These are phyloP conservation scores for Standfussiana lucernea DNA, from an alignment of 2,888 invertebrate genomes.

Conservation along the genomic window DNA sequence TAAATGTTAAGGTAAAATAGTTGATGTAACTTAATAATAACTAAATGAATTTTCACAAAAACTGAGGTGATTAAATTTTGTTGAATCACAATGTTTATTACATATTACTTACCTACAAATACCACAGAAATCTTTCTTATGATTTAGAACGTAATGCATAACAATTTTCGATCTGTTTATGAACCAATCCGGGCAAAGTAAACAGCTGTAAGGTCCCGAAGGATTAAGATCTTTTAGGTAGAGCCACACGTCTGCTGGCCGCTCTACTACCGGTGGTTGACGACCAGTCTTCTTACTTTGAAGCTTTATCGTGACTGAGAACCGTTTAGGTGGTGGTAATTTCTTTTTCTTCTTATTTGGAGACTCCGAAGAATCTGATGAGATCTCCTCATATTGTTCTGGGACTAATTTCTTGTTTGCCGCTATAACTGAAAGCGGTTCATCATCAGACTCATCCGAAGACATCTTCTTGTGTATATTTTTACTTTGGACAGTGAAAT, in stretches of 20 bases:
- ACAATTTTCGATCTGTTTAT: constrained; percentile 86
- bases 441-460: constrained; percentile 87
- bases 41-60: background rate
- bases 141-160: constrained; percentile 88
- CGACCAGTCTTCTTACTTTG: constrained; percentile 59
- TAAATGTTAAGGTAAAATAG: background rate
- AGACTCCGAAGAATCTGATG: constrained; percentile 45
- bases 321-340: constrained; percentile 60
- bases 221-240: constrained; percentile 88
- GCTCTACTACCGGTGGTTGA: constrained; percentile 76
- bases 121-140: constrained; percentile 88
- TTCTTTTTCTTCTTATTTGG: constrained; percentile 75
- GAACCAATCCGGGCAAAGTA: constrained; percentile 88
- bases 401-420: constrained; percentile 79
- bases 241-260: constrained; percentile 87
- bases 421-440: constrained; percentile 84
- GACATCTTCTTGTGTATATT: constrained; percentile 57
- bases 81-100: background rate
- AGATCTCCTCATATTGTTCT: constrained; percentile 62
- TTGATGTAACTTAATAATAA: background rate
- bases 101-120: constrained; percentile 83
- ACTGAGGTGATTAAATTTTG: background rate
- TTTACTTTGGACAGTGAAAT: background rate
- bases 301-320: constrained; percentile 71
- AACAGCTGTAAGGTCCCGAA: constrained; percentile 86